Evolutionary conservation across 1,140 invertebrate species (phyloP), one percentile per base, ranked within the genome.

Genomic region (Drosophila fuyamai): DNA sequence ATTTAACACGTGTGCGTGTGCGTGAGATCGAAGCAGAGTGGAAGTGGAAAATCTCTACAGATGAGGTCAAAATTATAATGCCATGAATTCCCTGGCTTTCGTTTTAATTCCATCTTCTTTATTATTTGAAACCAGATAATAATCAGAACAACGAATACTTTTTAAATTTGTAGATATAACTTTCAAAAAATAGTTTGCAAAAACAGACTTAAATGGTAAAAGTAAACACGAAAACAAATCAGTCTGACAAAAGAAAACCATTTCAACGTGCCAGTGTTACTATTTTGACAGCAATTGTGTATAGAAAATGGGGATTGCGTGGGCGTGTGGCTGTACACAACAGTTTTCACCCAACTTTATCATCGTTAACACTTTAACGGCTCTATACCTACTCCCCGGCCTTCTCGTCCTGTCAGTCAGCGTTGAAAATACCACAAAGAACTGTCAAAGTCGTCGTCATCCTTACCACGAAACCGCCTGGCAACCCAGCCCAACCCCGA

Each of bases 391-490:
- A 55, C 16, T 35, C 9, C 44, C 47, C 50, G 13, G 43, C 9
- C 13, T 2, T 40, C 8, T 18, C 32, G 32, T 75, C 53, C 58
- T 75, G 47, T 75, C 61, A 62, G 48, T 46, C 51, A 56, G 76
- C 51, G 43, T 43, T 66, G 77, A 46, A 79, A 66, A 79, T 67
- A 79, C 83, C 83, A 88, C 83, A 88, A 88, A 88, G 83, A 88
- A 89, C 80, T 88, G 83, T 89, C 83, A 88, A 89, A 88, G 68
- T 89, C 68, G 76, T 88, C 61, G 71, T 82, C 47, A 43, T 76
- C 47, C 44, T 58, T 18, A 4, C 66, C 51, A 56, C 48, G 54
- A 8, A 35, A 6, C 48, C 73, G 35, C 29, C 35, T 23, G 7
- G 29, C 16, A 60, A n/a, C 44, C 35, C 41, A 13, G 9, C 35